Evolutionary conservation across 2,888 invertebrate species (phyloP).

Genomic region (Ypsolopha scabrella): DNA sequence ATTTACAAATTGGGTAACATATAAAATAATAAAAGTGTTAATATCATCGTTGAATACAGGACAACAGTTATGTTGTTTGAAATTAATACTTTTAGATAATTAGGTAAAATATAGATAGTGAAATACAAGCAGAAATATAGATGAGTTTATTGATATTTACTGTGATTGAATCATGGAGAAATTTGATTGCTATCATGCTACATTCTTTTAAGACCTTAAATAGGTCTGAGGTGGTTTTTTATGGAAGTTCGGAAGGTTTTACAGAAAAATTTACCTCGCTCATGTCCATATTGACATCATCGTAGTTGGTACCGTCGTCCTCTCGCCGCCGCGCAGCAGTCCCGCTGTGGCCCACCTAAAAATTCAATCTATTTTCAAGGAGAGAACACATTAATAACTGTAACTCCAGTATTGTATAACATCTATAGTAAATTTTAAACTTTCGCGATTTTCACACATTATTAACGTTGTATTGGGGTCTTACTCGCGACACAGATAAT

Average conservation of each 20-base stretch:
- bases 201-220: background rate
- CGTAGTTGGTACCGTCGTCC: conserved; percentile 77
- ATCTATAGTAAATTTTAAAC: too few species aligned
- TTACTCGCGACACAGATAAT: too few species aligned
- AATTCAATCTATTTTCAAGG: conserved; percentile 71
- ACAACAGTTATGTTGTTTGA: conserved; percentile 6
- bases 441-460: too few species aligned
- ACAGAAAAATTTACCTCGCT: conserved; percentile 71
- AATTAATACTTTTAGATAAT: conserved; percentile 11
- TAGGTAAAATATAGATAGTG: conserved; percentile 11
- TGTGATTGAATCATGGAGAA: background rate
- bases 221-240: background rate
- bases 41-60: conserved; percentile 62
- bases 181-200: too few species aligned
- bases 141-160: conserved; percentile 7
- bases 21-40: conserved; percentile 71
- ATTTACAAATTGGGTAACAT: conserved; percentile 70
- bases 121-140: conserved; percentile 8
- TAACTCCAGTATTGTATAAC: conserved; percentile 16
- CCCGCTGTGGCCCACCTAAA: conserved; percentile 50
- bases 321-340: conserved; percentile 31
- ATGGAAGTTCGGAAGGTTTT: background rate
- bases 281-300: conserved; percentile 83
- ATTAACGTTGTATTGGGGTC: too few species aligned
- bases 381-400: conserved; percentile 67